Evolutionary conservation across 2,113 vertebrate genomes (phyloP), one percentile per base, ranked within the genome.

Genomic region (Clupea harengus): DNA sequence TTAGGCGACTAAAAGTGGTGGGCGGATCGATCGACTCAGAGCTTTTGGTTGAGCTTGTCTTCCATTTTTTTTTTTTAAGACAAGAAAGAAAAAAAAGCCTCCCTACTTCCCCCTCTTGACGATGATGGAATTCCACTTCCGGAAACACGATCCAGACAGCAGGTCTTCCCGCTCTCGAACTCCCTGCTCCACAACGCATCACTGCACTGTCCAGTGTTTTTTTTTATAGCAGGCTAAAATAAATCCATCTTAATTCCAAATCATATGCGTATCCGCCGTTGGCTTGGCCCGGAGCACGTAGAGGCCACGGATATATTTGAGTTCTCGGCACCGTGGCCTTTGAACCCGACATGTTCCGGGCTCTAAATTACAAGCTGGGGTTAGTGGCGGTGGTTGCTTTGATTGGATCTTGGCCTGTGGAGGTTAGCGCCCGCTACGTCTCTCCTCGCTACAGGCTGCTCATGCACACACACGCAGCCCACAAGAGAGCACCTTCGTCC

Each of bases 1-100:
- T 95, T 95, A 93, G 87, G 94, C 86, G 80, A 83, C 88, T 90
- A 89, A 90, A 93, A 90, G 90, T 87, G 93, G 90, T 85, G 91
- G 83, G 86, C 83, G 82, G 91, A 94, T 93, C 90, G 93, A 96
- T 95, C 64, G 6, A 22, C 64, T 72, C 64, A 89, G 86, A 84
- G 84, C 88, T 91, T 72, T 50, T 92, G 88, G 89, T 92, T 85
- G 85, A 90, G 85, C 88, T 91, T 91, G 88, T 89, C 88, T 81
- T 82, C 2, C 22, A 39, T 39, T 39, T 86, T 90, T 25, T 72
- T 72, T 28, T 32, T 72, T 28, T 25, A 0, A 0, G 2, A n/a
- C n/a, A n/a, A n/a, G n/a, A n/a, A n/a, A n/a, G n/a, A n/a, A n/a
- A n/a, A n/a, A n/a, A n/a, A n/a, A n/a, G n/a, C n/a, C 20, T 22